Evolutionary conservation across 2,888 invertebrate species (phyloP), one percentile per base, ranked within the genome.

Genomic region (Empis livida): DNA sequence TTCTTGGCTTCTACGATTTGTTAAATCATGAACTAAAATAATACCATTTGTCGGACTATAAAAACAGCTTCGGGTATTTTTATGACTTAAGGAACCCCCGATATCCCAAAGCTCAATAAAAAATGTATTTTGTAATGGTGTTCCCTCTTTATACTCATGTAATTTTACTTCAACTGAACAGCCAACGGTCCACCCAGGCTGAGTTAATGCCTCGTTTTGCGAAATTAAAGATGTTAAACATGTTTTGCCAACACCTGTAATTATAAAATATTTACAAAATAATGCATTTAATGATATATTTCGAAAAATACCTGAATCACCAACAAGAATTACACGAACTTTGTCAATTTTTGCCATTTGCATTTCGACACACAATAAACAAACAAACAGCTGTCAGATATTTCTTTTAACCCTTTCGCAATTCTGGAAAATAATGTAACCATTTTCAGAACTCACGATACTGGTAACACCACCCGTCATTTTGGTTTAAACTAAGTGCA

Each of bases 31-130:
- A 2, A 97, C 95, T 51, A 99, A 73, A 57, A 99, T 91, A 32
- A 96, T 84, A 75, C 96, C 99, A 73, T 96, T 88, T 49, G 89
- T 86, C 30, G 90, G 86, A 61, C 88, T 84, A 69, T 96, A 96
- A 70, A 97, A 97, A 2, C 96, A 90, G 51, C 84, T 79, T 60
- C 96, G 76, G n/a, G 92, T 86, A 65, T 91, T 94, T 61, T 87
- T 79, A 65, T 99, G 97, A 58, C 83, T 88, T 53, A 87, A 81
- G 53, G 92, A 94, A 1, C 97, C 97, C 6, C 97, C 97, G 46
- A 99, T 81, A 65, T 99, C 99, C 88, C 96, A 99, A 31, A 97
- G 74, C 71, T 99, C 97, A 20, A 97, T 77, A 65, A 94, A 95
- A 66, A 84, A 94, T 6, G 88, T 83, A 58, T 84, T 84, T 64